Conservation (phyloP, 2,113 vertebrate species). For the Machaerirhynchus nigripectus region DNA sequence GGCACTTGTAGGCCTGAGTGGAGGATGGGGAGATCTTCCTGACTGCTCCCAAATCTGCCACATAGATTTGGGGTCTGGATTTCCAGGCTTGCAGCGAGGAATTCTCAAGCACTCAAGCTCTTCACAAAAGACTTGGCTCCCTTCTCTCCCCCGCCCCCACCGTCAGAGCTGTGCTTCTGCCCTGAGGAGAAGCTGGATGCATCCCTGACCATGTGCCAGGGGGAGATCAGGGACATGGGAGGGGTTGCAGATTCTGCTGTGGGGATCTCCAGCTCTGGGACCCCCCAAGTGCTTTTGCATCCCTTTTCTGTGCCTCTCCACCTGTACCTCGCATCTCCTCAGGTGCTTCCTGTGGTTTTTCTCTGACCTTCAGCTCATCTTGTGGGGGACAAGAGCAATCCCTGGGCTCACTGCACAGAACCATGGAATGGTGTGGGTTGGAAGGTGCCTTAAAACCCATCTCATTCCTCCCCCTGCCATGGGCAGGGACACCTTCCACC, state of each 20-base stretch:
- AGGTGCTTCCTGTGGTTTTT: fast-evolving
- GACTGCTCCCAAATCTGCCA: not conserved
- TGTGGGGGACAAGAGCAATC: fast-evolving
- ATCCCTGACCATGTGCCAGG: not conserved
- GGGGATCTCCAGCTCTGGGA: not conserved
- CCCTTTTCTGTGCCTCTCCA: not conserved
- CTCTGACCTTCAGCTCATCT: not conserved
- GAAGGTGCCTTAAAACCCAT: not conserved
- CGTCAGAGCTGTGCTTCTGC: fast-evolving
- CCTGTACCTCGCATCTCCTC: not conserved
- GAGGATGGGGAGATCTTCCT: not conserved
- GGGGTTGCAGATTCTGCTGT: not conserved
- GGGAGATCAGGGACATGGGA: fast-evolving
- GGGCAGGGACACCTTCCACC: not conserved
- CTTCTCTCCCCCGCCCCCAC: not conserved
- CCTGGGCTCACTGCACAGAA: fast-evolving
- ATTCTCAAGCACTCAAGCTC: not conserved
- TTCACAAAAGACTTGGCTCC: not conserved
- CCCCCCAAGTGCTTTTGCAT: not conserved
- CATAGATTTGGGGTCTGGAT: not conserved
- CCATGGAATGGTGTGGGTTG: not conserved
- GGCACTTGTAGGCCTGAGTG: fast-evolving
- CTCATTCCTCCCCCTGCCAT: not conserved
- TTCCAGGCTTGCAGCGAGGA: not conserved
- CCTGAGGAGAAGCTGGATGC: fast-evolving